These are phyloP conservation scores for Xiphias gladius DNA, from an alignment of 2,113 vertebrate genomes.

Conservation along the genomic window DNA sequence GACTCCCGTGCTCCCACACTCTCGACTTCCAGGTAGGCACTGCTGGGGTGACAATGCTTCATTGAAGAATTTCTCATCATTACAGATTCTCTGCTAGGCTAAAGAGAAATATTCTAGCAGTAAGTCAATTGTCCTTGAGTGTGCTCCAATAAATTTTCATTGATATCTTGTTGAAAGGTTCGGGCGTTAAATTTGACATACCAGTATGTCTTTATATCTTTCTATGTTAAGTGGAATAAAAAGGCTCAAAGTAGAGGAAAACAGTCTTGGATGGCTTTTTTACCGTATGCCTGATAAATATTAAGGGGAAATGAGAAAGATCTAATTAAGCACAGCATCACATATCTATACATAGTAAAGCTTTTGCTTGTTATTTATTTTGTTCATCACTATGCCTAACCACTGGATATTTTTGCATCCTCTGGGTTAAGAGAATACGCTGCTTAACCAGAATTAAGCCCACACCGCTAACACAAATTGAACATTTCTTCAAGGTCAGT, in stretches of 20 bases:
- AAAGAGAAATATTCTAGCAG: slow-evolving; percentile 53
- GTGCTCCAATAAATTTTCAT: slow-evolving; percentile 57
- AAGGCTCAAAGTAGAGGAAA: slow-evolving; percentile 2
- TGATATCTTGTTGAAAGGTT: slow-evolving; percentile 51
- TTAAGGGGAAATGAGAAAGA: slow-evolving; percentile 3
- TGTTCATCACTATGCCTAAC: background rate
- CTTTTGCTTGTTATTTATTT: slow-evolving; percentile 5
- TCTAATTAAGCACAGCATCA: background rate
- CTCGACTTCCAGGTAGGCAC: slow-evolving; percentile 79
- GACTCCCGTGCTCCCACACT: slow-evolving; percentile 78
- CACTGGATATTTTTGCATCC: slow-evolving; percentile 21
- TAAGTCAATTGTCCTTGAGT: slow-evolving; percentile 71
- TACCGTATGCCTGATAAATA: background rate
- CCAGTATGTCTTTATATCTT: slow-evolving; percentile 16
- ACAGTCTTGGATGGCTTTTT: background rate
- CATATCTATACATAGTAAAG: background rate
- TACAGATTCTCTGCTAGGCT: slow-evolving; percentile 68
- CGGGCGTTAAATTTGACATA: slow-evolving; percentile 24
- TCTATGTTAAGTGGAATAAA: slow-evolving; percentile 21
- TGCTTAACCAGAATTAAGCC: slow-evolving; percentile 41
- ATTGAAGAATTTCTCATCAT: slow-evolving; percentile 73
- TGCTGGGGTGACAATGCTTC: slow-evolving; percentile 69
- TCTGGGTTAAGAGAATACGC: background rate
- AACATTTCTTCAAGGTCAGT: slow-evolving; percentile 71
- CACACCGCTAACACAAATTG: slow-evolving; percentile 42